These are phyloP conservation scores for Melanerpes aurifrons DNA, from an alignment of 2,113 vertebrate species.

Conservation along the genomic window DNA sequence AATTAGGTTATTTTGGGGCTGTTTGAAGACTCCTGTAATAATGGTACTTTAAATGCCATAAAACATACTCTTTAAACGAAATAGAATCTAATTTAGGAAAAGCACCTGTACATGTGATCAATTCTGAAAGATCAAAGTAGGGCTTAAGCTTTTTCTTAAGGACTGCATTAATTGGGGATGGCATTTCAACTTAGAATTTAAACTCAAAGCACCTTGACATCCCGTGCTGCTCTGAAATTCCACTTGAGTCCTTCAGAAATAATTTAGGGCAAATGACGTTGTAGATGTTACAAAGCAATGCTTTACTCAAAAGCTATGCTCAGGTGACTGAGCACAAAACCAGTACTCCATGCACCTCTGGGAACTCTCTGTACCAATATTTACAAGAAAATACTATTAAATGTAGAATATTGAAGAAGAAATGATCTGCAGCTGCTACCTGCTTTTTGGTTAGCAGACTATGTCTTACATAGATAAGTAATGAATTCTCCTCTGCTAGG, in stretches of 20 bases:
- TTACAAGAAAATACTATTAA: neutral
- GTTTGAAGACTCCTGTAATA: neutral
- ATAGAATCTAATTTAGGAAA: neutral
- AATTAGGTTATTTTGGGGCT: neutral
- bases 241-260: neutral
- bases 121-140: neutral
- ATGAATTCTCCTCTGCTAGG: slow-evolving; percentile 47
- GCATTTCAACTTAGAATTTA: neutral
- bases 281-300: neutral
- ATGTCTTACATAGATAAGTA: slow-evolving; percentile 21
- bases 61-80: neutral
- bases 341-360: neutral
- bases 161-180: neutral
- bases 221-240: neutral
- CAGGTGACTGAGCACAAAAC: neutral
- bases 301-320: neutral
- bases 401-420: neutral
- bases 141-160: neutral
- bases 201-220: neutral
- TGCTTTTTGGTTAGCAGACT: slow-evolving; percentile 61
- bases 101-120: neutral
- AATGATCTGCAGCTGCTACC: slow-evolving; percentile 50
- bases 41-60: neutral
- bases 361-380: neutral
- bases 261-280: neutral